Base-by-base conservation (phyloP, 2,888 invertebrate genomes). In the Flabesymbios commensalis region DNA sequence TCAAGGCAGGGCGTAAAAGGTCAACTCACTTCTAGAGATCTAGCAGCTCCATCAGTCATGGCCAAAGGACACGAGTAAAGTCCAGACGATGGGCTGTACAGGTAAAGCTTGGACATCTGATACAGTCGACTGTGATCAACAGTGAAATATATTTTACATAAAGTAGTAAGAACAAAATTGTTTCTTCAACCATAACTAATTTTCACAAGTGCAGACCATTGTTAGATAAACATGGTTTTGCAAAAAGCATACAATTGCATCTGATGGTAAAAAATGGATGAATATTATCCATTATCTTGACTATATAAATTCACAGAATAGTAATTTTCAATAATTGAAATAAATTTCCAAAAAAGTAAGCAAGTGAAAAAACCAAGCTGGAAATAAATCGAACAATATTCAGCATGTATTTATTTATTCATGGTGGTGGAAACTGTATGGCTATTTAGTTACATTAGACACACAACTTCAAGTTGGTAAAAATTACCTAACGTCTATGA, bases 21-120 rank as follows among this genome's bases (percentile, higher is more conserved):
- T n/a, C n/a, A n/a, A n/a, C n/a, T n/a, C 60, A 82, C 84, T 76
- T 84, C 79, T 24, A 86, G 75, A 7, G 84, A 83, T 72, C 84
- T 85, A 1, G 86, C 86, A 48, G 87, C 87, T 51, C 87, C 87
- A 74, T 87, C 87, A 7, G 87, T 87, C 87, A 87, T 87, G 2
- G 87, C 87, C 47, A 87, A 75, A 0, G 87, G 87, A 74, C 87
- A 87, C 17, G 83, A 79, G 67, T 84, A 86, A 28, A 87, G 75
- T 1, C 87, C 87, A 3, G 86, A 83, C 0, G 85, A 84, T 2
- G 86, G 84, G 4, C 79, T 72, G 73, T 81, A 87, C 42, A 87
- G 72, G 63, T 80, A 85, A 45, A 84, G 68, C 75, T 87, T 87
- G 45, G 83, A 80, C 64, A 85, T 78, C 73, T 86, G 85, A 72